Evolutionary conservation across 2,888 invertebrate genomes (phyloP).

Genomic region (Trypoxylon attenuatum): DNA sequence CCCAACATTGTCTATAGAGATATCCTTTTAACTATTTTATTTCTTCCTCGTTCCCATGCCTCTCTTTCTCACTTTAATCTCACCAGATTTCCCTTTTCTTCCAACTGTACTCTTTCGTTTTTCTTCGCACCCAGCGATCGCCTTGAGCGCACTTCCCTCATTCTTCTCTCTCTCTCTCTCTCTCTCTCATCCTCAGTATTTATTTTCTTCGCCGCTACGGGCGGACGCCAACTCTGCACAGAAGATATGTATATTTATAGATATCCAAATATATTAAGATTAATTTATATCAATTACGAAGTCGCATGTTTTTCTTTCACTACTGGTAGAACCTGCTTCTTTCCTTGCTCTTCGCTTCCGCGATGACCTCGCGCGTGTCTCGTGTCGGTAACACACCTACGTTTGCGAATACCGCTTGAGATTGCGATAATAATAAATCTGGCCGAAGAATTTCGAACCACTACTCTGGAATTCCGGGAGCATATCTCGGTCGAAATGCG

Average conservation of each 20-base stretch:
- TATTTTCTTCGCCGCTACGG: constrained; percentile 50
- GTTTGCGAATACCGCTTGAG: too few relatives aligned
- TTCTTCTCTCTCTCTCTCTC: constrained; percentile 2
- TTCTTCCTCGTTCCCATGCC: background rate
- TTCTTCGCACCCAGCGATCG: constrained; percentile 22
- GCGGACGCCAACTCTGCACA: constrained; percentile 4
- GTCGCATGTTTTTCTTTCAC: background rate
- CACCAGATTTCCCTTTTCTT: constrained; percentile 1
- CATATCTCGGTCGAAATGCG: constrained; percentile 4
- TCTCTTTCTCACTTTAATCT: background rate
- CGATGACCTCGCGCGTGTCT: background rate
- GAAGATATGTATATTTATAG: constrained; percentile 62
- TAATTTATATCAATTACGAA: constrained; percentile 6
- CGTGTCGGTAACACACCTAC: too few relatives aligned
- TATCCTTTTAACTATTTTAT: background rate
- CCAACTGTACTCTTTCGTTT: constrained; percentile 12
- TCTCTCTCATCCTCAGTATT: constrained; percentile 49
- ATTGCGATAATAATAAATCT: too few relatives aligned
- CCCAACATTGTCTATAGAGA: too few relatives aligned
- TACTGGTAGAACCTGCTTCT: background rate
- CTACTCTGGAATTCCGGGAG: background rate
- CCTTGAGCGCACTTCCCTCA: background rate
- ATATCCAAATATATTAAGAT: constrained; percentile 67
- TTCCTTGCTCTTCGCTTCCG: background rate
- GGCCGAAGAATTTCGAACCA: too few relatives aligned